Percentiles rank a stretch among this genome's conserved stretches.
These are phyloP conservation scores for Mactromeris polynyma DNA, from an alignment of 2,888 invertebrate genomes.

Conservation along the genomic window DNA sequence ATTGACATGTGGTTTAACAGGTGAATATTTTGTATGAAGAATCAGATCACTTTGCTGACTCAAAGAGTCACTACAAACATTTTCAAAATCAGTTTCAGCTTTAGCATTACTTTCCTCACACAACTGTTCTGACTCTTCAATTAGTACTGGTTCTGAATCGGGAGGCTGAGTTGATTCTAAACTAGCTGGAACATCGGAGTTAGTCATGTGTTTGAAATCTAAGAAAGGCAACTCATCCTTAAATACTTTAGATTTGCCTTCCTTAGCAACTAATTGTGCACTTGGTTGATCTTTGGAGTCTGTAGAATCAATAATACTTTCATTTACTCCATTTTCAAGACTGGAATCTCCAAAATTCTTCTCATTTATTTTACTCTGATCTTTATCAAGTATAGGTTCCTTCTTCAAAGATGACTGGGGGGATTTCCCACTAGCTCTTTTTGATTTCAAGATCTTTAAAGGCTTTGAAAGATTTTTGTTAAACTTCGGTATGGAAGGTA, in stretches of 20 bases:
- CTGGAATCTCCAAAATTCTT: background rate
- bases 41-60: slow-evolving; percentile 42
- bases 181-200: background rate
- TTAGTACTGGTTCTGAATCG: background rate
- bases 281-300: no score
- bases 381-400: background rate
- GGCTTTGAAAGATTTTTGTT: slow-evolving; percentile 31
- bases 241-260: background rate
- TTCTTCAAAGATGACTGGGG: background rate
- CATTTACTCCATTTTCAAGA: background rate
- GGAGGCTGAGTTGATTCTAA: slow-evolving; percentile 10
- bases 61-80: background rate
- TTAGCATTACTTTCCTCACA: background rate
- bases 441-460: background rate
- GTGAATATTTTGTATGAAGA: slow-evolving; percentile 10
- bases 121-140: background rate
- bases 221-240: background rate
- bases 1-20: background rate
- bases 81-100: background rate
- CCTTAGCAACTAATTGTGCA: background rate
- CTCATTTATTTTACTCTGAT: background rate
- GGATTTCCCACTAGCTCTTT: background rate
- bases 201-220: background rate
- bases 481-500: slow-evolving; percentile 45
- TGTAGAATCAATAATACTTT: background rate